Evolutionary conservation across 2,113 vertebrate genomes (phyloP), one percentile per base, ranked within the genome.

Genomic region (Junco hyemalis): DNA sequence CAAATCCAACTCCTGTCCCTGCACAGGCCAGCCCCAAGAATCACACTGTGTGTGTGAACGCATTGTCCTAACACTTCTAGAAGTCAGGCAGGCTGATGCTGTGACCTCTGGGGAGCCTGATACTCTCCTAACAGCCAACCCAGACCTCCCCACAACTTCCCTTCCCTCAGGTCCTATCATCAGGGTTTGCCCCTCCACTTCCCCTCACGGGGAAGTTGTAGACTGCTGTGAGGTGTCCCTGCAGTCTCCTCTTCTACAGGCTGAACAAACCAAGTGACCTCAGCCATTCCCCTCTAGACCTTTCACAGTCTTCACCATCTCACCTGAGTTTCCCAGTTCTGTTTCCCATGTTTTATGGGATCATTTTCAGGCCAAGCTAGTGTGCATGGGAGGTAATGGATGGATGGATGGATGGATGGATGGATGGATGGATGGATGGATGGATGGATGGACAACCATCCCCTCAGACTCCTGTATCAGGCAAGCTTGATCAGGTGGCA

Each of bases 401-500:
- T 42, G 33, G 68, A 59, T 0, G 1, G 56, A 42, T 47, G 45
- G 45, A 47, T 45, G 45, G 45, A 45, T 45, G 45, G 45, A 45
- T 45, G 45, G n/a, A n/a, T n/a, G n/a, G n/a, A 47, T 47, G 47
- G 47, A 24, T 48, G 47, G 47, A 48, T 48, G 47, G 36, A 28
- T 79, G 45, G 29, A 29, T 44, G n/a, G 68, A 60, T 0, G 1
- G 56, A 44, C n/a, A 71, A 15, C 23, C 6, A 1, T 64, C 15
- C 31, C 8, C 15, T 74, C 60, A 64, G 45, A 80, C n/a, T 64
- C 17, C 33, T 5, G 0, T 29, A 25, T 26, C 63, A 0, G 9
- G 5, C 4, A 5, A 90, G n/a, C 45, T 60, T 63, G n/a, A 40
- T 47, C 51, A n/a, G 23, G 26, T 3, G 12, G 61, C 50, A 28